These are phyloP conservation scores for Macrosiphum euphorbiae DNA, from an alignment of 2,888 invertebrate genomes.

Conservation along the genomic window DNA sequence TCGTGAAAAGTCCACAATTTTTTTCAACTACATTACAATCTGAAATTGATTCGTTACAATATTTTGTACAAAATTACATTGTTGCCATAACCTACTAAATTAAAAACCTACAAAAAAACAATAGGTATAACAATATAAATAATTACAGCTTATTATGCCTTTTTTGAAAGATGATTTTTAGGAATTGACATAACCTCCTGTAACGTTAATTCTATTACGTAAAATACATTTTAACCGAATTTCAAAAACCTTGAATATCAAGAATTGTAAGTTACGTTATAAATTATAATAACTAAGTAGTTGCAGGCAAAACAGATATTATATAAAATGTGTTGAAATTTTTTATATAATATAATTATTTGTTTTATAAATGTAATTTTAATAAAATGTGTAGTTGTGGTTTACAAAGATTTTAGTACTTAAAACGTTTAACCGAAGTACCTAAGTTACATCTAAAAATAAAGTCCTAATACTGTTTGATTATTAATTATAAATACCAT, in stretches of 20 bases:
- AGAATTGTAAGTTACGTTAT: not conserved
- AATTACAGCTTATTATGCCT: not conserved
- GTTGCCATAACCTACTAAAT: not conserved
- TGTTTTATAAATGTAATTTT: not conserved
- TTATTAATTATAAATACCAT: not conserved
- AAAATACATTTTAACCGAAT: not conserved
- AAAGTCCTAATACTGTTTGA: not conserved
- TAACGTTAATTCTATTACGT: not conserved
- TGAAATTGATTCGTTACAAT: not conserved
- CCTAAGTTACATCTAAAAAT: not conserved
- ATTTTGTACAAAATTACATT: not conserved
- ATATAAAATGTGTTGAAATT: not conserved
- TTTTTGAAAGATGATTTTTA: not conserved
- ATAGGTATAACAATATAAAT: not conserved
- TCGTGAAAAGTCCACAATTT: not conserved
- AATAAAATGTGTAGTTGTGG: not conserved
- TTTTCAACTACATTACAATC: not conserved
- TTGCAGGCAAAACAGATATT: not conserved
- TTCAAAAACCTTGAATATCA: not conserved
- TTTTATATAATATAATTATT: not conserved
- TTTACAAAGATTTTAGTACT: not conserved
- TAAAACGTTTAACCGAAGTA: not conserved
- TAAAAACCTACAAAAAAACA: not conserved
- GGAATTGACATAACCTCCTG: not conserved
- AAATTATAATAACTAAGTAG: not conserved